These are phyloP conservation scores for Zelleria hepariella DNA, from an alignment of 2,888 invertebrate genomes.

Conservation along the genomic window DNA sequence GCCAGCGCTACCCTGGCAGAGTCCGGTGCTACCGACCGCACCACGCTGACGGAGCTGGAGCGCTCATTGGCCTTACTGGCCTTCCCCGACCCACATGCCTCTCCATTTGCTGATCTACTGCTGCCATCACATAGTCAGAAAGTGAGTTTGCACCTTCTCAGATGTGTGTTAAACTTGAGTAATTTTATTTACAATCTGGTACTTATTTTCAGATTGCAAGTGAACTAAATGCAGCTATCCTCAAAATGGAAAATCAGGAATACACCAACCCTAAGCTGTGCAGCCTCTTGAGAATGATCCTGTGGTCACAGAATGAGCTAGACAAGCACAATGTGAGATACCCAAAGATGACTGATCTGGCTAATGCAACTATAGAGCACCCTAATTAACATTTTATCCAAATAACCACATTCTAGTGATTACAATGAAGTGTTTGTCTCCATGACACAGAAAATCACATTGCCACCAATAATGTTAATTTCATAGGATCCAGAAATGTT, in stretches of 20 bases:
- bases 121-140: constrained; percentile 95
- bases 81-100: constrained; percentile 95
- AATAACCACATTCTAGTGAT: neutral
- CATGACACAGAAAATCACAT: neutral
- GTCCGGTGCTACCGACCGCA: constrained; percentile 86
- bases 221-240: constrained; percentile 97
- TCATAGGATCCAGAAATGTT: no score
- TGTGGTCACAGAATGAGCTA: constrained; percentile 96
- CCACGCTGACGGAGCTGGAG: constrained; percentile 85
- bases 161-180: neutral
- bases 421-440: neutral
- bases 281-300: constrained; percentile 89
- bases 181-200: neutral
- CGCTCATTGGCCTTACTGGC: constrained; percentile 94
- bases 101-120: constrained; percentile 95
- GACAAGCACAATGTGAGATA: constrained; percentile 96
- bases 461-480: neutral
- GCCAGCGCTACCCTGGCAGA: constrained; percentile 93
- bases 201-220: constrained; percentile 83
- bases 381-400: constrained; percentile 64
- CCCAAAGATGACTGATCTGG: constrained; percentile 94
- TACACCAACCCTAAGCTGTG: constrained; percentile 93
- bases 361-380: constrained; percentile 85
- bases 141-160: constrained; percentile 47
- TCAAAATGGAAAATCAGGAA: constrained; percentile 93